These are phyloP conservation scores for Achroia grisella DNA, from an alignment of 1,140 invertebrate genomes.

Conservation along the genomic window DNA sequence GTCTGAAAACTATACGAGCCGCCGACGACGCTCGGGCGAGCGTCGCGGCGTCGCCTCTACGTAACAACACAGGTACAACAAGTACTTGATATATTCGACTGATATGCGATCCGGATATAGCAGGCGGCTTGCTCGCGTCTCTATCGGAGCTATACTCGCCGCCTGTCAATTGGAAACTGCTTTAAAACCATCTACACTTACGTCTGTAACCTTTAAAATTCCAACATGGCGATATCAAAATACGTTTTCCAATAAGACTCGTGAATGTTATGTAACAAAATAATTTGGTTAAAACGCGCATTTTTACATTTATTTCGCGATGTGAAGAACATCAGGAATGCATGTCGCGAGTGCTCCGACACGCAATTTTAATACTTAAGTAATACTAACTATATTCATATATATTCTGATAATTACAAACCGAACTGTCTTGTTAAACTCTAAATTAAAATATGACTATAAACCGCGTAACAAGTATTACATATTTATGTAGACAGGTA, in stretches of 20 bases:
- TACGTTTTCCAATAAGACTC: constrained; percentile 40
- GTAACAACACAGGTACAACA: constrained; percentile 1
- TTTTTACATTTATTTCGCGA: neutral
- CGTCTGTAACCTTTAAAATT: constrained; percentile 17
- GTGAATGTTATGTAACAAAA: constrained; percentile 44
- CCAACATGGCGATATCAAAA: constrained; percentile 55
- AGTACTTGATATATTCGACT: constrained; percentile 15
- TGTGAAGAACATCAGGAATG: too few relatives aligned
- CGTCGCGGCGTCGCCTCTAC: constrained; percentile 8
- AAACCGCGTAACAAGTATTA: constrained; percentile 10
- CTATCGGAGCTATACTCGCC: too few relatives aligned
- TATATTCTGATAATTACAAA: constrained; percentile 5
- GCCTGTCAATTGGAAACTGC: neutral
- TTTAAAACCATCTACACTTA: constrained; percentile 16
- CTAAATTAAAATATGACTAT: constrained; percentile 15
- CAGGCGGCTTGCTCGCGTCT: constrained; percentile 5
- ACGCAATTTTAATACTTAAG: neutral
- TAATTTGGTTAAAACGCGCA: constrained; percentile 48
- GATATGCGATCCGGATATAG: constrained; percentile 38
- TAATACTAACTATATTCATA: neutral
- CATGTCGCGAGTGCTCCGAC: too few relatives aligned
- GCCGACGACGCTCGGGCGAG: neutral
- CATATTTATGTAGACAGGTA: constrained; percentile 1
- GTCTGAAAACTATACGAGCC: constrained; percentile 23
- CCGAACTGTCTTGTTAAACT: constrained; percentile 9